Percentiles rank a stretch among this genome's conserved stretches.
Evolutionary conservation across 2,888 invertebrate genomes (phyloP).

Genomic region (Trypoxylon attenuatum): DNA sequence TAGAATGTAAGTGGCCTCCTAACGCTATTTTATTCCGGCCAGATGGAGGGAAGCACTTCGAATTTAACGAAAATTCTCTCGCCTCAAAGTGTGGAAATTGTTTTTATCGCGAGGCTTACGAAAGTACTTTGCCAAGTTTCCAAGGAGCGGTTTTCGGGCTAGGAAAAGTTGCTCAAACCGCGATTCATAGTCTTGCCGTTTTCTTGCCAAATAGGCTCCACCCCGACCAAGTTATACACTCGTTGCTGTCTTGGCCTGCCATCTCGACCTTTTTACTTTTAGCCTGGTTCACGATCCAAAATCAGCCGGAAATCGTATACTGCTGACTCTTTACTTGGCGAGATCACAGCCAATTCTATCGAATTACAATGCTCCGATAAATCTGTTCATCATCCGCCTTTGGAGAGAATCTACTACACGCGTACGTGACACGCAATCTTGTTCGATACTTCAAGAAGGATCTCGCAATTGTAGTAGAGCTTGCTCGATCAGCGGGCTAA

Average conservation of each 20-base stretch:
- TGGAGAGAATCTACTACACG: neutral
- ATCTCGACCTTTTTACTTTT: neutral
- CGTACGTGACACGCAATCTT: neutral
- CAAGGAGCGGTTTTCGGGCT: neutral
- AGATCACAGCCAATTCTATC: too few species aligned
- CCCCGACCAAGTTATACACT: slow-evolving; percentile 7
- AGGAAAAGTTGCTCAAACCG: slow-evolving; percentile 5
- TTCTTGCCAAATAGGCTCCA: neutral
- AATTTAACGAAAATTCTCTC: neutral
- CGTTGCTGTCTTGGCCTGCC: neutral
- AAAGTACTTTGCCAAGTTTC: neutral
- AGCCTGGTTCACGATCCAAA: neutral
- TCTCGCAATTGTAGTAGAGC: neutral
- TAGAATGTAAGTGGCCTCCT: too few species aligned
- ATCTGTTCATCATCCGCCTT: neutral
- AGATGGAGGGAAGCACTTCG: neutral
- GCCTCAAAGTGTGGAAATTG: neutral
- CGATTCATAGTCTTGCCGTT: slow-evolving; percentile 3
- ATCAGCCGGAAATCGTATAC: slow-evolving; percentile 9
- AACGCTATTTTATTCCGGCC: too few species aligned
- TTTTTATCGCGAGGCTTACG: neutral
- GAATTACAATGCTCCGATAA: too few species aligned
- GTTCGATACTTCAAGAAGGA: too few species aligned
- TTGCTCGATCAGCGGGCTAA: slow-evolving; percentile 6
- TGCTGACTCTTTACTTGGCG: neutral